A percentile compares a stretch with the other conserved stretches of the same genome.
These are phyloP conservation scores for Lacerta bilineata DNA, from an alignment of 2,797 vertebrate species.

Conservation along the genomic window DNA sequence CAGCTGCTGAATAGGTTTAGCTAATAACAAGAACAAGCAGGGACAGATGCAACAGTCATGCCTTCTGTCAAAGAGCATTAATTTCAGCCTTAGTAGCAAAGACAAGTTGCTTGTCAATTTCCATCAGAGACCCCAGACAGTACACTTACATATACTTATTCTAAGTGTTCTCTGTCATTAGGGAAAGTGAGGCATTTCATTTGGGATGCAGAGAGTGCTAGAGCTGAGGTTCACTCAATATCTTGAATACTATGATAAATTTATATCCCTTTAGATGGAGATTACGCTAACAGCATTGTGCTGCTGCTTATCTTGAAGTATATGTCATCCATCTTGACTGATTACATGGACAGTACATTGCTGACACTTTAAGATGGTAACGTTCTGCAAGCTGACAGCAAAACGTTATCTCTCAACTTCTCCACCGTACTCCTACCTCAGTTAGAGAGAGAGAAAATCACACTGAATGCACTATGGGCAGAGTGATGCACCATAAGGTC, in stretches of 20 bases:
- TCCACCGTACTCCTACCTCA: constrained; percentile 6
- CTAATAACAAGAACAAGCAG: constrained; percentile 22
- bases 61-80: constrained; percentile 32
- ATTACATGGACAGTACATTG: constrained; percentile 29
- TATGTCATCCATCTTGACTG: constrained; percentile 43
- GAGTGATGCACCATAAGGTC: constrained; percentile 28
- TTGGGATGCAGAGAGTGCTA: constrained; percentile 22
- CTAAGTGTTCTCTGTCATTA: constrained; percentile 5
- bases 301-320: constrained; percentile 45
- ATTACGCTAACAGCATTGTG: constrained; percentile 45
- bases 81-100: constrained; percentile 32
- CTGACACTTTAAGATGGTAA: constrained; percentile 40
- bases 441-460: constrained; percentile 3
- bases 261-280: constrained; percentile 39
- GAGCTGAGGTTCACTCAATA: constrained; percentile 31
- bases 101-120: constrained; percentile 26
- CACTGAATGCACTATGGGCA: constrained; percentile 16
- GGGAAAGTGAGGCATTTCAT: constrained; percentile 43
- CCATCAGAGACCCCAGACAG: not conserved
- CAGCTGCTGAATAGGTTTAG: constrained; percentile 10
- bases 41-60: constrained; percentile 7
- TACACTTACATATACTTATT: constrained; percentile 22
- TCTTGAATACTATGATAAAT: constrained; percentile 44
- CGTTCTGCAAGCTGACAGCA: constrained; percentile 33
- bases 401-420: constrained; percentile 32